A percentile compares a stretch with the other conserved stretches of the same genome.
These are phyloP conservation scores for Acrocyrtus sp. DNA, from an alignment of 2,888 invertebrate genomes.

Conservation along the genomic window DNA sequence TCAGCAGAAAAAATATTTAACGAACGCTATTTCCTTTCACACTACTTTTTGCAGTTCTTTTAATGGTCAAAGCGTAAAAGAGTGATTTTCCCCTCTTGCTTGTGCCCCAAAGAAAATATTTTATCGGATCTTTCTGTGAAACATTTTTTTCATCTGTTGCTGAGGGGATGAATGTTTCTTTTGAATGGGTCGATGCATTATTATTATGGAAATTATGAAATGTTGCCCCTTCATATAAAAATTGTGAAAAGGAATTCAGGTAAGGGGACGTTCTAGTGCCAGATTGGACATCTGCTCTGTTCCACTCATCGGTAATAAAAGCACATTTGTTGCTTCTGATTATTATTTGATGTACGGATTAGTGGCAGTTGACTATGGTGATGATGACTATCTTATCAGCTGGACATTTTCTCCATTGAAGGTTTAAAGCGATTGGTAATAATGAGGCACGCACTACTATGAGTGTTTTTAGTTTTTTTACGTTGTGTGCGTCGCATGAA, in stretches of 20 bases:
- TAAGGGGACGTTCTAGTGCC: neutral
- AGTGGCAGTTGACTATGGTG: too few relatives aligned
- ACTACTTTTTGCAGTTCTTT: too few relatives aligned
- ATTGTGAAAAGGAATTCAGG: neutral
- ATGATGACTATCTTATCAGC: too few relatives aligned
- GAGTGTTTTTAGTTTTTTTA: too few relatives aligned
- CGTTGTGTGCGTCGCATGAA: too few relatives aligned
- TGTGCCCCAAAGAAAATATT: neutral
- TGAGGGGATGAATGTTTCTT: conserved; percentile 18
- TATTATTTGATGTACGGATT: too few relatives aligned
- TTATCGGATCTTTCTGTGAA: neutral
- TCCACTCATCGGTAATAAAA: neutral
- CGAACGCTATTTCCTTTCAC: neutral
- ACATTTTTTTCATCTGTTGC: neutral
- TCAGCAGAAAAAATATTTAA: neutral
- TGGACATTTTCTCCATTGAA: too few relatives aligned
- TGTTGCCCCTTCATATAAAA: neutral
- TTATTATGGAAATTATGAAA: conserved; percentile 47
- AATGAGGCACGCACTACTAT: too few relatives aligned
- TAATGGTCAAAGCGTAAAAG: neutral
- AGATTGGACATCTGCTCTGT: neutral
- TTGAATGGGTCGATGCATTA: conserved; percentile 24
- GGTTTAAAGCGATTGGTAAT: neutral
- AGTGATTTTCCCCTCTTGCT: neutral
- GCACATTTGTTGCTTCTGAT: too few relatives aligned